Evolutionary conservation across 2,113 vertebrate species (phyloP).

Genomic region (Campylomormyrus tamandua): DNA sequence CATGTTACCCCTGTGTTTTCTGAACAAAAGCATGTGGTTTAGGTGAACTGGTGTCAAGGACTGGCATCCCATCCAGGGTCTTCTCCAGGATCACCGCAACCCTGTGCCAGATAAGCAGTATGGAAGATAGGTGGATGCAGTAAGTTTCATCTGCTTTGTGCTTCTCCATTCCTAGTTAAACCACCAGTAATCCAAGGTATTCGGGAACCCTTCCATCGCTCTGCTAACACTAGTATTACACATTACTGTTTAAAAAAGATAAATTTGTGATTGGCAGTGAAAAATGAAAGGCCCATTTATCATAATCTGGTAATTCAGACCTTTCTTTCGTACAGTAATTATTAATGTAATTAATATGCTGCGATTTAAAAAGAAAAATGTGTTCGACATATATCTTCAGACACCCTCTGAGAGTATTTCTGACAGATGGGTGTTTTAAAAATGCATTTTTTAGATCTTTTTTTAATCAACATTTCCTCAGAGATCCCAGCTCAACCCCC

Average conservation of each 20-base stretch:
- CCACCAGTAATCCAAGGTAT: not conserved
- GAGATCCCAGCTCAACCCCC: not conserved
- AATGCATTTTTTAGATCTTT: not conserved
- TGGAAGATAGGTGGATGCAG: not conserved
- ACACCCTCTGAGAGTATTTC: not conserved
- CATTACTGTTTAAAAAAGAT: not conserved
- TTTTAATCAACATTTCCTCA: not conserved
- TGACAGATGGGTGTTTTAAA: not conserved
- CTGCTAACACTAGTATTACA: not conserved
- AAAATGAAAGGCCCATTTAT: not conserved
- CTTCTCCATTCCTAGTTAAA: not conserved
- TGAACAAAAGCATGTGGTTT: not conserved
- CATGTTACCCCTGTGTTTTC: not conserved
- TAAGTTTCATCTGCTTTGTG: not conserved
- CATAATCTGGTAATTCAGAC: not conserved
- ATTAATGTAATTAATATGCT: slow-evolving; percentile 3
- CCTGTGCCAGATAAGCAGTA: not conserved
- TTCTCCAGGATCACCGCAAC: not conserved
- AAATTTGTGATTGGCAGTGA: not conserved
- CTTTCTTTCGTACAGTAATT: not conserved
- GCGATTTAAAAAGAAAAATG: slow-evolving; percentile 10
- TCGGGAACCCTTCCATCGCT: not conserved
- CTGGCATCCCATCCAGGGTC: not conserved
- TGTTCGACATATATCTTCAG: not conserved
- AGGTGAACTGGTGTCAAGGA: not conserved